Evolutionary conservation across 2,888 invertebrate species (phyloP).

Genomic region (Bombylius major): DNA sequence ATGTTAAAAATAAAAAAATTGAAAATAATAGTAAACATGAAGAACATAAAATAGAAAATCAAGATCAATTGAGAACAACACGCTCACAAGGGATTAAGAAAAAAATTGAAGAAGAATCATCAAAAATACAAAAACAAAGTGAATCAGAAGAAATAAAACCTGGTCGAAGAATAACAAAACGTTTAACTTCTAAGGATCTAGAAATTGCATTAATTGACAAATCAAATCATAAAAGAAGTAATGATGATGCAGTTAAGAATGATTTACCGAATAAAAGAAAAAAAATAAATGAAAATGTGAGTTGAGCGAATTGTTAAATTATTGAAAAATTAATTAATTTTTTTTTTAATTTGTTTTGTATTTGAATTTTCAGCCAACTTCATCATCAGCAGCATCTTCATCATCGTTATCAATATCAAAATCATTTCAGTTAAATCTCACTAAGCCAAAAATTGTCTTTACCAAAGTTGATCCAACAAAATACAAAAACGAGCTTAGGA

Average conservation of each 20-base stretch:
- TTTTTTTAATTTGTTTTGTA: too few species aligned
- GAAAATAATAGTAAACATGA: too few species aligned
- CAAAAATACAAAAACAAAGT: not conserved
- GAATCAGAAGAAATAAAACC: not conserved
- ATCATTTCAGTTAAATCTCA: not conserved
- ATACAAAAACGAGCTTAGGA: not conserved
- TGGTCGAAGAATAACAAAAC: not conserved
- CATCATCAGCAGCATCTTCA: too few species aligned
- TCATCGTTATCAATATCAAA: not conserved
- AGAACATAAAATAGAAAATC: too few species aligned
- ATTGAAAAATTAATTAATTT: too few species aligned
- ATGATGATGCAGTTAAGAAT: too few species aligned
- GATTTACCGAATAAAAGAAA: not conserved
- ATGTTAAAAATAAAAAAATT: too few species aligned
- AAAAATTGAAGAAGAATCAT: not conserved
- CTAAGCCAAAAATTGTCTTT: slow-evolving; percentile 5
- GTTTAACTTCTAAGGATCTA: not conserved
- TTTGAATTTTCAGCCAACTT: too few species aligned
- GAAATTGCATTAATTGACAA: too few species aligned
- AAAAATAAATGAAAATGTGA: not conserved
- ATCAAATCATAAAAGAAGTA: too few species aligned
- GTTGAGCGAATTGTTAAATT: too few species aligned
- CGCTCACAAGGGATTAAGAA: not conserved
- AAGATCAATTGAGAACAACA: too few species aligned
- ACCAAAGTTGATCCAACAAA: slow-evolving; percentile 6